phyloP scores from a whole-genome alignment of 2,888 invertebrate species.

The Branchellion lobata region DNA sequence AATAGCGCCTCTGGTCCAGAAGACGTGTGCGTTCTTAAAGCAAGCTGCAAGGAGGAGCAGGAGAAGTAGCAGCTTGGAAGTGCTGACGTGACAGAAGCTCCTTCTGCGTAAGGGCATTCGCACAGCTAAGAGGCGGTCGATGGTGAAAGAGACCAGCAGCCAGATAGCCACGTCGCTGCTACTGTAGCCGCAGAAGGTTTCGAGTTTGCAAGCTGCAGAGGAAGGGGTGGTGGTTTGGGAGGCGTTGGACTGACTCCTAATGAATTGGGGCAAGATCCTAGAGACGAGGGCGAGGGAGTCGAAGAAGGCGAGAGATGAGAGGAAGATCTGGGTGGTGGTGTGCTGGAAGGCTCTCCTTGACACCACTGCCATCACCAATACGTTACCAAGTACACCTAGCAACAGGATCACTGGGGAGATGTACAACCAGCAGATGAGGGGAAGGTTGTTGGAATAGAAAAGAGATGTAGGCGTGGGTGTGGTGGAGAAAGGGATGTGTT shows the following conservation, averaged over 20 bases:
- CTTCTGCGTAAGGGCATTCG: slow-evolving; percentile 55
- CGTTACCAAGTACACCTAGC: slow-evolving; percentile 52
- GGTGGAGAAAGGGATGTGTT: too few species aligned
- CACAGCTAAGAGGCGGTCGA: slow-evolving; percentile 58
- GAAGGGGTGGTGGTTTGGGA: neutral
- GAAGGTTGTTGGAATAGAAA: slow-evolving; percentile 2
- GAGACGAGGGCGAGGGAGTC: slow-evolving; percentile 51
- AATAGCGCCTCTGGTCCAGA: slow-evolving; percentile 57
- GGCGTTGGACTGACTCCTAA: slow-evolving; percentile 38
- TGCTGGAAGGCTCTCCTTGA: slow-evolving; percentile 47
- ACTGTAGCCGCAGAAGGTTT: slow-evolving; percentile 57
- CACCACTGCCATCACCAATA: slow-evolving; percentile 51
- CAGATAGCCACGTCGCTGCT: slow-evolving; percentile 57
- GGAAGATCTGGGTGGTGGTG: slow-evolving; percentile 52
- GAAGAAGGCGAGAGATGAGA: slow-evolving; percentile 50
- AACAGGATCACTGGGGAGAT: slow-evolving; percentile 51
- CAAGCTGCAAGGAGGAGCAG: slow-evolving; percentile 51
- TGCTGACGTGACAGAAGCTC: slow-evolving; percentile 53
- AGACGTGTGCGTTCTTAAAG: slow-evolving; percentile 56
- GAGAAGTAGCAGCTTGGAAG: slow-evolving; percentile 52
- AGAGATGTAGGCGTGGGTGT: too few species aligned
- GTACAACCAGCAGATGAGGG: slow-evolving; percentile 50
- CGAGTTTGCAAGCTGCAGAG: slow-evolving; percentile 54
- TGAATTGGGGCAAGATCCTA: slow-evolving; percentile 52
- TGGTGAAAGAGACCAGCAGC: slow-evolving; percentile 58